Evolutionary conservation across 92 coral and sea anemone species (phyloP).

Genomic region (Epizoanthus illoricatus): DNA sequence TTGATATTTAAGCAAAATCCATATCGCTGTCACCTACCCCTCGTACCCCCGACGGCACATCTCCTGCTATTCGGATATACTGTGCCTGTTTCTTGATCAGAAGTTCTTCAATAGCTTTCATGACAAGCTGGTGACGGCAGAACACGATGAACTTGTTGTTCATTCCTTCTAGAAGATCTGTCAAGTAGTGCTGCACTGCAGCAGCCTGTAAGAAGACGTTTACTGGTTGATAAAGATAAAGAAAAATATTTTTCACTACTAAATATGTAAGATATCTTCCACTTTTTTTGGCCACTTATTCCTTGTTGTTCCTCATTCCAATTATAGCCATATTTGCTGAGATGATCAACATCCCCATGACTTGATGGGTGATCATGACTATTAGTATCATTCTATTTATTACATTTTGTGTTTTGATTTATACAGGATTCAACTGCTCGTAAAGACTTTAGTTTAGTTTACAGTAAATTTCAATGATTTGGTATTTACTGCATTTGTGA

Average conservation of each 20-base stretch:
- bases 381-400: too few relatives aligned
- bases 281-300: not conserved
- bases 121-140: slow-evolving; percentile 78
- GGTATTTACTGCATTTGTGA: too few relatives aligned
- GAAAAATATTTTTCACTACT: not conserved
- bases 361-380: too few relatives aligned
- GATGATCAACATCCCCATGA: too few relatives aligned
- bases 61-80: slow-evolving; percentile 90
- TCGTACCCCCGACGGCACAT: slow-evolving; percentile 80
- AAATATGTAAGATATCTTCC: not conserved
- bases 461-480: too few relatives aligned
- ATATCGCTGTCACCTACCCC: slow-evolving; percentile 60
- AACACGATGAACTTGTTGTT: slow-evolving; percentile 89
- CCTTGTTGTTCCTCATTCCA: too few relatives aligned
- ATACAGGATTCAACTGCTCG: too few relatives aligned
- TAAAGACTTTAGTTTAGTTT: too few relatives aligned
- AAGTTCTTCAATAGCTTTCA: slow-evolving; percentile 68
- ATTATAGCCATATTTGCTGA: too few relatives aligned
- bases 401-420: too few relatives aligned
- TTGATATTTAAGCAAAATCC: not conserved
- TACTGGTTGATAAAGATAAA: not conserved
- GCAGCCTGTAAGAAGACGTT: slow-evolving; percentile 57
- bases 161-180: slow-evolving; percentile 82
- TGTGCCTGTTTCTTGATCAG: slow-evolving; percentile 67
- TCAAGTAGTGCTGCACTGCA: slow-evolving; percentile 83